Percentiles rank a stretch among this genome's conserved stretches.
Evolutionary conservation across 2,113 vertebrate genomes (phyloP).

Genomic region (Coracopsis vasa): DNA sequence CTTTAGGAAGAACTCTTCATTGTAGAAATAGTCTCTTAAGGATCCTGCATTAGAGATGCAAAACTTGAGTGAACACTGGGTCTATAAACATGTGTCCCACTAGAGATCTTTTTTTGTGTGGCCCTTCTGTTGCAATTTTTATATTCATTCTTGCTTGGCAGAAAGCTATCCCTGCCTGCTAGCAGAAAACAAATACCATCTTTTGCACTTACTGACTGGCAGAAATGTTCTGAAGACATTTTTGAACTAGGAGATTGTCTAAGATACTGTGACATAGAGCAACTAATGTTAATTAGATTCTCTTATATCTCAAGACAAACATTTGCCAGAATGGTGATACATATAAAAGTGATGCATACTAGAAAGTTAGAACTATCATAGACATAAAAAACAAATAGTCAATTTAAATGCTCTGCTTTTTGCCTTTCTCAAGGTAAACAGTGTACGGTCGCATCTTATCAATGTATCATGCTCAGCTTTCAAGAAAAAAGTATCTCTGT

Average conservation of each 20-base stretch:
- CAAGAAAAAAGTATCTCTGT: neutral
- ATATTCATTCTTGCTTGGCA: neutral
- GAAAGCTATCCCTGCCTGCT: neutral
- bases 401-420: neutral
- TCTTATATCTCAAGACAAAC: neutral
- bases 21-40: neutral
- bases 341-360: neutral
- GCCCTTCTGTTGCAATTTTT: neutral
- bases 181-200: neutral
- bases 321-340: neutral
- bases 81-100: neutral
- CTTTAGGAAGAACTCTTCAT: neutral
- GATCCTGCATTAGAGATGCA: neutral
- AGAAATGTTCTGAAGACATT: neutral
- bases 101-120: neutral
- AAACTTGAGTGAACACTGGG: neutral
- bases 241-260: neutral
- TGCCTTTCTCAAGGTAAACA: neutral
- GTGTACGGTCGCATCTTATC: neutral
- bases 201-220: neutral
- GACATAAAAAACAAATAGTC: neutral
- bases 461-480: neutral
- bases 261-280: neutral
- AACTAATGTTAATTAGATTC: neutral
- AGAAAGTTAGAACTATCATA: neutral